Conservation (phyloP, 2,888 invertebrate genomes). For the Drosophila hawaiiensis region DNA sequence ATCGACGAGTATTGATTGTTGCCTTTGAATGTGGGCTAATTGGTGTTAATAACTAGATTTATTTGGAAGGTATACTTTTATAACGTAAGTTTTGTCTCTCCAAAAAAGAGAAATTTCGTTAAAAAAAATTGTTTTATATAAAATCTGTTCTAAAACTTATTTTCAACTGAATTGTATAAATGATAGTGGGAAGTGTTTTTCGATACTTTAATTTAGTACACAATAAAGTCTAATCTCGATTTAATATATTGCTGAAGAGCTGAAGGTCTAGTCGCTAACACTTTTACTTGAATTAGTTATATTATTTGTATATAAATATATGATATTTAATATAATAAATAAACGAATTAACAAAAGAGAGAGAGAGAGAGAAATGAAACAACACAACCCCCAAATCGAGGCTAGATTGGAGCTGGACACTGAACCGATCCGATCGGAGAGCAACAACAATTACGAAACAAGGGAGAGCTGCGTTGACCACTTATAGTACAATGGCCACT, state of each 20-base stretch:
- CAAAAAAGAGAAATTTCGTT: too few species aligned
- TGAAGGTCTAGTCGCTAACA: not conserved
- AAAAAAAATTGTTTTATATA: too few species aligned
- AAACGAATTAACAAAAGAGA: not conserved
- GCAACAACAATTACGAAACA: conserved; percentile 50
- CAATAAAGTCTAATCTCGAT: not conserved
- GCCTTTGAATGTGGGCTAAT: not conserved
- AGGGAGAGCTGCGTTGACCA: conserved; percentile 6
- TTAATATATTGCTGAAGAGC: not conserved
- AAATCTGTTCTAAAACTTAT: too few species aligned
- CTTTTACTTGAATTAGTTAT: not conserved
- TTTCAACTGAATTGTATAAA: not conserved
- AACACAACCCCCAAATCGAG: not conserved
- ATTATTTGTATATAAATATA: not conserved
- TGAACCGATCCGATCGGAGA: conserved; percentile 44
- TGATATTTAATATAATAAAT: not conserved
- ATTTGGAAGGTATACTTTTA: too few species aligned
- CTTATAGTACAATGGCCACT: not conserved
- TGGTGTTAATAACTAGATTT: conserved; percentile 11
- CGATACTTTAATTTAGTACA: not conserved
- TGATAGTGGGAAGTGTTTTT: not conserved
- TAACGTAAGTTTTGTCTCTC: too few species aligned
- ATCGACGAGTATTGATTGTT: not conserved
- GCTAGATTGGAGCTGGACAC: not conserved
- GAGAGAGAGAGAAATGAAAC: not conserved